A percentile compares a stretch with the other conserved stretches of the same genome.
These are phyloP conservation scores for Tor tambroides DNA, from an alignment of 2,113 vertebrate genomes.

Conservation along the genomic window DNA sequence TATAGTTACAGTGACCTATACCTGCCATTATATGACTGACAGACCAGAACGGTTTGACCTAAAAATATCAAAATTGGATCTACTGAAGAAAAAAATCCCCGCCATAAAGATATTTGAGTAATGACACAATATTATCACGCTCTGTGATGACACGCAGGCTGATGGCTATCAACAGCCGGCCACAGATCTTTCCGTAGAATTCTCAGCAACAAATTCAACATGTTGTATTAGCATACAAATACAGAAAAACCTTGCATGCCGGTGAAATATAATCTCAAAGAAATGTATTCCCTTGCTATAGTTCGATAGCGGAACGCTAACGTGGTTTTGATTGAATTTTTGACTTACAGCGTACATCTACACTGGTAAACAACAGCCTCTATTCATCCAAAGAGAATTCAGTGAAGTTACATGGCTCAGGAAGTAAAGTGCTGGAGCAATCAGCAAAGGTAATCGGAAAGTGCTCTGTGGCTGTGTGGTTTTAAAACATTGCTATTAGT, in stretches of 20 bases:
- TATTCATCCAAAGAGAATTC: constrained; percentile 14
- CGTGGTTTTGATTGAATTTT: constrained; percentile 12
- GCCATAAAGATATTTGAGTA: constrained; percentile 37
- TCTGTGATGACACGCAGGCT: neutral
- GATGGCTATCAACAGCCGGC: constrained; percentile 30
- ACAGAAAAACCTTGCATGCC: neutral
- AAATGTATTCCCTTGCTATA: neutral
- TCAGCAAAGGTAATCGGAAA: constrained; percentile 31
- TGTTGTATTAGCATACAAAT: constrained; percentile 27
- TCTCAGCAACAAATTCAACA: neutral
- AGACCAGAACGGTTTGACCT: no score
- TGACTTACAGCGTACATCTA: neutral
- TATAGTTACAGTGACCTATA: no score
- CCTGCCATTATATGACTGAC: no score
- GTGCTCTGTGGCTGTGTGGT: constrained; percentile 13
- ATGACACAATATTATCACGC: constrained; percentile 20
- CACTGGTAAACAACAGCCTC: constrained; percentile 26
- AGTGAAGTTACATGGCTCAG: constrained; percentile 19
- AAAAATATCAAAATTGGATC: no score
- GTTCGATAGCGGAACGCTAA: neutral
- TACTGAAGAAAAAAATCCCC: no score
- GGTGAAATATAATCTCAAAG: constrained; percentile 7
- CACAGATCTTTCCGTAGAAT: constrained; percentile 18
- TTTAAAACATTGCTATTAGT: constrained; percentile 37
- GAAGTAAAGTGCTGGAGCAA: constrained; percentile 27